A percentile compares a stretch with the other conserved stretches of the same genome.
phyloP scores from a whole-genome alignment of 2,113 vertebrate species.

The Erpornis zantholeuca region DNA sequence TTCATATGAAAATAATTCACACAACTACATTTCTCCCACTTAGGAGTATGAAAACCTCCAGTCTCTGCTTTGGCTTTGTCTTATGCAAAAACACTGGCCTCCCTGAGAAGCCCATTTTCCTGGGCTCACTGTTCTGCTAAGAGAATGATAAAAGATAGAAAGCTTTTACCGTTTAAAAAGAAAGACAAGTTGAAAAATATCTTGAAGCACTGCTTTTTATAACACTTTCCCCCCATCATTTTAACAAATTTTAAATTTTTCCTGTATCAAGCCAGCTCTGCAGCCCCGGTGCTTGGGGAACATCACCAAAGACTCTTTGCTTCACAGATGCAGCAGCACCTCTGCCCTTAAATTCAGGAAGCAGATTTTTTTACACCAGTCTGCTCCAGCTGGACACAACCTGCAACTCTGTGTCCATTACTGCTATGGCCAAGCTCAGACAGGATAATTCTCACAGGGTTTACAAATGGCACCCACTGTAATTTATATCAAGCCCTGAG shows the following conservation, averaged over 20 bases:
- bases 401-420: background rate
- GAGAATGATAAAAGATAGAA: background rate
- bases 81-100: background rate
- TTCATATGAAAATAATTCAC: background rate
- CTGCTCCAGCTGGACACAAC: background rate
- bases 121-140: background rate
- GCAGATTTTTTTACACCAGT: background rate
- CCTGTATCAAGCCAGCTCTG: background rate
- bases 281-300: background rate
- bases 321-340: background rate
- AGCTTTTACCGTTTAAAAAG: background rate
- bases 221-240: background rate
- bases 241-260: background rate
- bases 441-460: background rate
- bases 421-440: background rate
- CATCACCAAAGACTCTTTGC: background rate
- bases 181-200: background rate
- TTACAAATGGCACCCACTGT: background rate
- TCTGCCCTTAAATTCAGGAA: background rate
- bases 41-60: background rate
- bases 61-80: background rate
- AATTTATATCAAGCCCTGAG: background rate
- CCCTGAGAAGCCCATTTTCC: background rate
- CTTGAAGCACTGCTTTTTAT: background rate
- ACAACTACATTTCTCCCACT: background rate